A percentile compares a stretch with the other conserved stretches of the same genome.
These are phyloP conservation scores for Brachionus manjavacas DNA, from an alignment of 1,140 invertebrate species.

Conservation along the genomic window DNA sequence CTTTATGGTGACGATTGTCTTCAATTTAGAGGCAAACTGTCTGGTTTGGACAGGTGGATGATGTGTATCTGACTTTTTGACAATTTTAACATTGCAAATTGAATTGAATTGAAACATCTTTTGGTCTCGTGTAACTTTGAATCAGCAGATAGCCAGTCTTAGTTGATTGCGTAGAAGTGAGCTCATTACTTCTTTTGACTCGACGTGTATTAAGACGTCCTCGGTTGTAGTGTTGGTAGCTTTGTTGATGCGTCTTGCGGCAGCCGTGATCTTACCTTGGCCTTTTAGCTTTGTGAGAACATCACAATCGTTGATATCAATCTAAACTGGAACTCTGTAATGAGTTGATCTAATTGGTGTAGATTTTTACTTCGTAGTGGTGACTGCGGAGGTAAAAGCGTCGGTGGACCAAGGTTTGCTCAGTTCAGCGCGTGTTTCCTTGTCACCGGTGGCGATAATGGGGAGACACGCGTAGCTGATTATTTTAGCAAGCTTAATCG, in stretches of 20 bases:
- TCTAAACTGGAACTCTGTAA: background rate
- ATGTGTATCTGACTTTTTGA: background rate
- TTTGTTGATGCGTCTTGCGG: background rate
- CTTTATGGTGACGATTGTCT: background rate
- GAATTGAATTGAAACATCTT: too few species aligned
- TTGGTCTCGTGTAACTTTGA: background rate
- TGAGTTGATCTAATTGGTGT: background rate
- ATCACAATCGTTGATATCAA: background rate
- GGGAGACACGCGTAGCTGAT: background rate
- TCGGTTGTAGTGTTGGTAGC: background rate
- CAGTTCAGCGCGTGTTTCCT: background rate
- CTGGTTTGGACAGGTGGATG: background rate
- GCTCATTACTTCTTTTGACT: background rate
- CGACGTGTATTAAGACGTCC: background rate
- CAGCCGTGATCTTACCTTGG: background rate
- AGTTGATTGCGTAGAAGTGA: background rate
- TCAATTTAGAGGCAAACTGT: background rate
- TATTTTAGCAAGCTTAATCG: background rate
- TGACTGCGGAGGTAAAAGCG: background rate
- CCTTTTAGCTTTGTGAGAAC: background rate
- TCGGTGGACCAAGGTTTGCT: background rate
- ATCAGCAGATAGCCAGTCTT: background rate
- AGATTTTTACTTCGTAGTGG: background rate
- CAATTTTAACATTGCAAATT: slow-evolving; percentile 12
- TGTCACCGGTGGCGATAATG: background rate